Percentiles rank a stretch among this genome's conserved stretches.
Conservation (phyloP, 2,797 vertebrate species). For the Yasuhikotakia modesta region DNA sequence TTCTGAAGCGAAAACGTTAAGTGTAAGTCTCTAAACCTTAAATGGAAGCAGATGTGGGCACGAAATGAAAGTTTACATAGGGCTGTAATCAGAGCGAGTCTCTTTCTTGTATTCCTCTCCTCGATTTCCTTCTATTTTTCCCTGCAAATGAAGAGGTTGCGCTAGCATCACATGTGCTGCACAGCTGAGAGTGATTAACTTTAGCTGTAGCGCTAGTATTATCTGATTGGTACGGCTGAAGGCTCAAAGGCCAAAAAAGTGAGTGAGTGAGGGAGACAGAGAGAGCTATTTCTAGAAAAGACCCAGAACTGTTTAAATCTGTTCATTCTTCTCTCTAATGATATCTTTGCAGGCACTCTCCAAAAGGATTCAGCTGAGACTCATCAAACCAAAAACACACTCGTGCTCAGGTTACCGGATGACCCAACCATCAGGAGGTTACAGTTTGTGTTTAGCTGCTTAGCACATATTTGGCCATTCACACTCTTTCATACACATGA, state of each 20-base stretch:
- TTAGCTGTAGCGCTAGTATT: constrained; percentile 40
- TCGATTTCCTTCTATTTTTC: constrained; percentile 63
- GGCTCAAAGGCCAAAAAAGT: constrained; percentile 12
- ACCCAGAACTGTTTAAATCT: background rate
- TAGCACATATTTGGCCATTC: background rate
- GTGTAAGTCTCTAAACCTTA: constrained; percentile 76
- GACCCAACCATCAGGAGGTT: constrained; percentile 18
- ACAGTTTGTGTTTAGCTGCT: constrained; percentile 31
- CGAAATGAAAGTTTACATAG: constrained; percentile 73
- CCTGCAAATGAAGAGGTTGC: constrained; percentile 67
- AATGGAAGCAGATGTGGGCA: constrained; percentile 82
- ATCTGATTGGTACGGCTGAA: constrained; percentile 26
- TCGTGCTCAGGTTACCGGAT: constrained; percentile 8
- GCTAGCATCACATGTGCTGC: constrained; percentile 40
- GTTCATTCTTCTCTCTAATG: constrained; percentile 13
- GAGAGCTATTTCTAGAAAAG: background rate
- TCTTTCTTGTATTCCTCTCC: constrained; percentile 66
- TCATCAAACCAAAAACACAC: constrained; percentile 3
- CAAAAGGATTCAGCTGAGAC: constrained; percentile 7
- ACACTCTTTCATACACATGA: constrained; percentile 22
- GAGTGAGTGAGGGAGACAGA: background rate
- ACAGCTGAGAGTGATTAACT: constrained; percentile 65
- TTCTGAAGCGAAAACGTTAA: constrained; percentile 63
- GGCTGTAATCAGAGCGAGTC: constrained; percentile 74
- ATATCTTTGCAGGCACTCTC: constrained; percentile 6